Evolutionary conservation across 2,797 vertebrate genomes (phyloP), one percentile per base, ranked within the genome.

Genomic region (Anabas testudineus): DNA sequence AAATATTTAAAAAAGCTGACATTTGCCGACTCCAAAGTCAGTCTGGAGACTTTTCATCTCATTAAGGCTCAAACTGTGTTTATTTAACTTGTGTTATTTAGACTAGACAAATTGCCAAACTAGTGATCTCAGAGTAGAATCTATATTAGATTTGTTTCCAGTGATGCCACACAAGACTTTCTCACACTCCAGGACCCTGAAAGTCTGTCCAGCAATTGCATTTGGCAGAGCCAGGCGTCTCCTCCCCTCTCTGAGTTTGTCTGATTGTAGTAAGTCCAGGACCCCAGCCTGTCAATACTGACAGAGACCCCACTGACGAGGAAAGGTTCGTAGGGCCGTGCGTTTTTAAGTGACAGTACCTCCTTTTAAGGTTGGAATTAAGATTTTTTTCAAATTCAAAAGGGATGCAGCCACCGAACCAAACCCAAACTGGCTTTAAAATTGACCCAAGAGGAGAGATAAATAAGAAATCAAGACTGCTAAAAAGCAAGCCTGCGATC

Each of bases 141-240:
- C 41, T 45, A 57, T 61, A 42, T 75, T 80, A 59, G 77, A 80
- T 76, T 72, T 59, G 59, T 65, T 87, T 89, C 76, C 75, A 83
- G 68, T 66, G 81, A 86, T 83, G 58, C 76, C 84, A 86, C 73
- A 85, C 86, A 65, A 84, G 74, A 83, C 79, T 85, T 94, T 94
- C 92, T 94, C 93, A 93, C 92, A 90, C 91, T 54, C 51, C 78
- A 82, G 89, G 91, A 87, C 88, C 76, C 79, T 81, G 72, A 85
- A 83, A 63, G 86, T 70, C 78, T 78, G 67, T 90, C 69, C 71
- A 84, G 71, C 83, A 85, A 73, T 76, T 81, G 84, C 48, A 77
- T 71, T 91, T 93, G 91, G 92, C 92, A 92, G 84, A 75, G 76
- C 58, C 32, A 47, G 67, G 65, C 69, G 74, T 86, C 84, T 86